A percentile compares a stretch with the other conserved stretches of the same genome.
These are phyloP conservation scores for Brevimyrus niger DNA, from an alignment of 2,113 vertebrate species.

Conservation along the genomic window DNA sequence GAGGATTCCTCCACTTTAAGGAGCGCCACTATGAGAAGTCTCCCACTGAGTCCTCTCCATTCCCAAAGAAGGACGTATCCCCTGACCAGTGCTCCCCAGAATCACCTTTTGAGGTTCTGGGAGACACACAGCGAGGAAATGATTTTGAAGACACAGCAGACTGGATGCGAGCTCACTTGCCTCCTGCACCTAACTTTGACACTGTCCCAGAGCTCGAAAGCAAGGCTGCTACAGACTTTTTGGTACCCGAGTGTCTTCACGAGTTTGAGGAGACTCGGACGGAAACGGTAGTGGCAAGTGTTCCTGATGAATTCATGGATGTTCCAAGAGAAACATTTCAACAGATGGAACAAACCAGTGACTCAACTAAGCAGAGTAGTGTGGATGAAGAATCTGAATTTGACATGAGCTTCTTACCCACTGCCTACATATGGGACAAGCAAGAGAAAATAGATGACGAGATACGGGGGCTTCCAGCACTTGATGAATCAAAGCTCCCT, in stretches of 20 bases:
- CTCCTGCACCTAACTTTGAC: constrained; percentile 55
- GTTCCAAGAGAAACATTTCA: constrained; percentile 35
- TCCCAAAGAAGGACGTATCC: constrained; percentile 40
- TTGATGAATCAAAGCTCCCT: constrained; percentile 20
- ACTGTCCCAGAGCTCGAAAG: constrained; percentile 40
- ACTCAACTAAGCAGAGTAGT: constrained; percentile 36
- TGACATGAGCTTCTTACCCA: constrained; percentile 63
- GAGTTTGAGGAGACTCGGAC: constrained; percentile 36
- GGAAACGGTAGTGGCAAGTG: constrained; percentile 37
- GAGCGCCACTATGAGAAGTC: constrained; percentile 51
- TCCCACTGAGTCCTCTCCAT: constrained; percentile 29
- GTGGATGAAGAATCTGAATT: constrained; percentile 56
- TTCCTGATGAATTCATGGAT: constrained; percentile 60
- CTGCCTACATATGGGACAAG: constrained; percentile 60
- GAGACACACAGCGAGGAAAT: constrained; percentile 53
- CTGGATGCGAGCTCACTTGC: constrained; percentile 61
- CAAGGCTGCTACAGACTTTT: constrained; percentile 27
- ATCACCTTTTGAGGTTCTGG: constrained; percentile 78
- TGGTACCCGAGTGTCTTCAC: constrained; percentile 30
- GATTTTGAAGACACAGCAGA: constrained; percentile 69
- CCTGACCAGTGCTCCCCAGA: constrained; percentile 67
- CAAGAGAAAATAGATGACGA: constrained; percentile 44
- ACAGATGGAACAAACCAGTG: constrained; percentile 27
- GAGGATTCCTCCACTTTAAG: constrained; percentile 43
- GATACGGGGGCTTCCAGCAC: constrained; percentile 18